Base-by-base conservation (phyloP, 30 jellyfish, hydroid and myxozoan genomes). In the Nemopilema nomurai region DNA sequence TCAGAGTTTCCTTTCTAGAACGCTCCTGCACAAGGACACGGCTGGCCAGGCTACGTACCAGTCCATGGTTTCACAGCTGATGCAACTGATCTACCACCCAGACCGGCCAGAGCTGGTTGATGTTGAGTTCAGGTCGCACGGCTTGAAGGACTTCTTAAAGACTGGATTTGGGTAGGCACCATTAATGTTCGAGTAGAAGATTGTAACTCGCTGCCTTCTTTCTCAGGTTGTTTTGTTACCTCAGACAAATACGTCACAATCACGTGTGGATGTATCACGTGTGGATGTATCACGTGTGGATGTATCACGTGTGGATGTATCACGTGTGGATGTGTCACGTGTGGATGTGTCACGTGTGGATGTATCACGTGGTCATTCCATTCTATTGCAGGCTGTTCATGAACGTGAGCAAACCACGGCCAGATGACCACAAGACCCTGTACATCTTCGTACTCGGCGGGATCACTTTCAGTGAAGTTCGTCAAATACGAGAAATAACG, bases 401-500 rank as follows among this genome's bases (percentile, higher is more conserved):
- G 98, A 92, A 87, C 71, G 98, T 92, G 83, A 87, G 81, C 81
- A 92, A 87, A 77, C 98, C 98, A 25, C 96, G 98, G 26, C 98
- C 98, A 0, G 97, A 89, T 67, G 96, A 92, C 30, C 98, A 92
- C 72, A 71, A 91, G 18, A 52, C 75, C 25, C 30, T 92, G 68
- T 69, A 81, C 62, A 24, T 92, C 8, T 92, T 73, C 63, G 97
- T 92, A 8, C 69, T 92, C 69, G 98, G 98, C 51, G 98, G 98
- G 25, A 88, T 92, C 81, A 79, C 98, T 27, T 87, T 83, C 63
- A 51, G 81, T 71, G 98, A 92, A 88, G 92, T 92, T 22, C 49
- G 82, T 21, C 72, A 82, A 52, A 74, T 92, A 1, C 94, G 95
- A 49, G 85, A 92, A 25, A 62, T 76, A 0, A 81, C 84, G 16